A percentile compares a stretch with the other conserved stretches of the same genome.
Evolutionary conservation across 2,888 invertebrate genomes (phyloP).

Genomic region (Chrysolina americana): DNA sequence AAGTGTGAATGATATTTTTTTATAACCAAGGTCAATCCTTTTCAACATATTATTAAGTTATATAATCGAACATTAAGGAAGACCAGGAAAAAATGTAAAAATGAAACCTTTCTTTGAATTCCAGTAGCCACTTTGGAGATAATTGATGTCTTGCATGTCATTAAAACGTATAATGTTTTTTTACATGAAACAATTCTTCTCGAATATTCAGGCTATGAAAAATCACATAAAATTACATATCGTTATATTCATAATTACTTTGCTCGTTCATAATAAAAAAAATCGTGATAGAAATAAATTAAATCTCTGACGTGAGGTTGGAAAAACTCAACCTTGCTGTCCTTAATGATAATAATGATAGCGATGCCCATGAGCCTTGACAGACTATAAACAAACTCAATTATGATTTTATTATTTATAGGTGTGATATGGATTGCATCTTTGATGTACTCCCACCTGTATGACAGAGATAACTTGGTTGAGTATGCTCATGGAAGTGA

Average conservation of each 20-base stretch:
- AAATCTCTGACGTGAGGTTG: constrained; percentile 35
- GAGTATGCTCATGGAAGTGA: no score
- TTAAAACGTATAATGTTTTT: neutral
- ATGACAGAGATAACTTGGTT: neutral
- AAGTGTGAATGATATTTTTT: neutral
- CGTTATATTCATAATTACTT: constrained; percentile 27
- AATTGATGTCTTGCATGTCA: constrained; percentile 4
- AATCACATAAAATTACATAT: constrained; percentile 24
- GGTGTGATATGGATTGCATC: constrained; percentile 39
- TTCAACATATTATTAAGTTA: neutral
- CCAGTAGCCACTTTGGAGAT: neutral
- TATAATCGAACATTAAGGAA: neutral
- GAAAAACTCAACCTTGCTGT: constrained; percentile 44
- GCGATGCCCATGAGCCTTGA: constrained; percentile 33
- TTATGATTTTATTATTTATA: constrained; percentile 29
- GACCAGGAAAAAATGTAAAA: neutral
- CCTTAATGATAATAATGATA: constrained; percentile 38
- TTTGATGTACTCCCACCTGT: constrained; percentile 23
- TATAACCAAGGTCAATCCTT: constrained; percentile 2
- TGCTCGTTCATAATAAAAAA: constrained; percentile 30
- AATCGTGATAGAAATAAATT: constrained; percentile 48
- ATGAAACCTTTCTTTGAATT: neutral
- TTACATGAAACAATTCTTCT: neutral
- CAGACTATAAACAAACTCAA: constrained; percentile 30
- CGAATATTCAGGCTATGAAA: constrained; percentile 5